A percentile compares a stretch with the other conserved stretches of the same genome.
Conservation (phyloP, 1,140 invertebrate species). For the Caerostris extrusa region DNA sequence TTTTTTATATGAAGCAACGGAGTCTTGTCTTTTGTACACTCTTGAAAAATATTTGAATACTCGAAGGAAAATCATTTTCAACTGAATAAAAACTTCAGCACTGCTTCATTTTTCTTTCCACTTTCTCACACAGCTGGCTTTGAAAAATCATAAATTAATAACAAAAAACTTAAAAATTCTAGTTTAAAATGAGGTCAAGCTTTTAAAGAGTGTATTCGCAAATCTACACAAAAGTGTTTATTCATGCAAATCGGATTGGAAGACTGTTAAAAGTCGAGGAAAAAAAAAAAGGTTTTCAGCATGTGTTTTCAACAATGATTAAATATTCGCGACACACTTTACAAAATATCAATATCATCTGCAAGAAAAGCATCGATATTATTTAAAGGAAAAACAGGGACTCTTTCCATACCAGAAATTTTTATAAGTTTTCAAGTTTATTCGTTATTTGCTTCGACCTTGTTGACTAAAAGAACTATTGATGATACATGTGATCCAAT, state of each 20-base stretch:
- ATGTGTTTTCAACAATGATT: conserved; percentile 22
- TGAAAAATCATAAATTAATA: conserved; percentile 16
- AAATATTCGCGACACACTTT: neutral
- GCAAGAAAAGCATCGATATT: too few relatives aligned
- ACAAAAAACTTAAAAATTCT: conserved; percentile 23
- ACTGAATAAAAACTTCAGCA: neutral
- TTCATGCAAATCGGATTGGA: conserved; percentile 44
- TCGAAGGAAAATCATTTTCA: conserved; percentile 3
- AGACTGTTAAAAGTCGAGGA: neutral
- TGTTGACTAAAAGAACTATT: neutral
- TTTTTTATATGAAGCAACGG: neutral
- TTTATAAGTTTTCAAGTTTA: neutral
- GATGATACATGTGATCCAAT: conserved; percentile 1
- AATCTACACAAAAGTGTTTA: conserved; percentile 46
- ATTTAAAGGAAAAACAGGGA: neutral
- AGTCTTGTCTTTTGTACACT: conserved; percentile 7
- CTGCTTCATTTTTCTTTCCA: neutral
- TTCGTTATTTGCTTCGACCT: neutral
- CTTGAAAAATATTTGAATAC: conserved; percentile 30
- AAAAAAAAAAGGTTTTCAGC: neutral
- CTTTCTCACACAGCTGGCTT: conserved; percentile 20
- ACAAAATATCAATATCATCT: neutral
- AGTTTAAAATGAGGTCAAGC: conserved; percentile 41
- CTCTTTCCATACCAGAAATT: neutral
- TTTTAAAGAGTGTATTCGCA: conserved; percentile 13